phyloP scores from a whole-genome alignment of 2,797 vertebrate genomes.

The Crypturellus tataupa region DNA sequence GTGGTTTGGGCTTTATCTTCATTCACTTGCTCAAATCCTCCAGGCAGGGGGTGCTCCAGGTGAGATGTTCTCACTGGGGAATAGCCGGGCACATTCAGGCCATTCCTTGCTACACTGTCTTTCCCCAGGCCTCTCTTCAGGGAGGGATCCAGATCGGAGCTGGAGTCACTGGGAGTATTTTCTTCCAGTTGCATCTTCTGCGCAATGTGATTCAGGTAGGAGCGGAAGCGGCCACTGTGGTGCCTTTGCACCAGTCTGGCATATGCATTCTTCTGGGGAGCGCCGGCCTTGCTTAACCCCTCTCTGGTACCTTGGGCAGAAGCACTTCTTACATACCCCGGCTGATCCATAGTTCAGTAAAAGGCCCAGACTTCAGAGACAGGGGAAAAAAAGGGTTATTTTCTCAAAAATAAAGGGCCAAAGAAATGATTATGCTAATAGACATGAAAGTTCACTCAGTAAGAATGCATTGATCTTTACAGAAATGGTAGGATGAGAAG shows the following conservation, averaged over 20 bases:
- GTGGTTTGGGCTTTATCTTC: not conserved
- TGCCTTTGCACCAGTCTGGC: conserved; percentile 87
- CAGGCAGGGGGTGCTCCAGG: conserved; percentile 74
- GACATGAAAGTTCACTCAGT: not conserved
- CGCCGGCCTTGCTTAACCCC: conserved; percentile 51
- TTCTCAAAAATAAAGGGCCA: not conserved
- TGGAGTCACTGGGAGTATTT: not conserved
- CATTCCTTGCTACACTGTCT: conserved; percentile 78
- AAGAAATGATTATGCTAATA: not conserved
- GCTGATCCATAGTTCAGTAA: conserved; percentile 81
- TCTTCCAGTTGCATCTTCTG: conserved; percentile 81
- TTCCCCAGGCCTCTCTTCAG: conserved; percentile 67
- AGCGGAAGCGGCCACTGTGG: conserved; percentile 85
- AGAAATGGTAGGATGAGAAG: not conserved
- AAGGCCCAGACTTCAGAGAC: conserved; percentile 30
- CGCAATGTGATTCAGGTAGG: conserved; percentile 83
- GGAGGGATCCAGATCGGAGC: conserved; percentile 62
- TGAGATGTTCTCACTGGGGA: conserved; percentile 71
- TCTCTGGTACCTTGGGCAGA: conserved; percentile 76
- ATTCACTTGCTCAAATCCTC: conserved; percentile 77
- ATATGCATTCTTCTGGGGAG: conserved; percentile 88
- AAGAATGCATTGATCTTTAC: not conserved
- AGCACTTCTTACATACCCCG: conserved; percentile 69
- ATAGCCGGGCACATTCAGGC: conserved; percentile 71
- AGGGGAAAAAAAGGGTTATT: conserved; percentile 28